phyloP scores from a whole-genome alignment of 1,140 invertebrate genomes.

The Procambarus virginalis region DNA sequence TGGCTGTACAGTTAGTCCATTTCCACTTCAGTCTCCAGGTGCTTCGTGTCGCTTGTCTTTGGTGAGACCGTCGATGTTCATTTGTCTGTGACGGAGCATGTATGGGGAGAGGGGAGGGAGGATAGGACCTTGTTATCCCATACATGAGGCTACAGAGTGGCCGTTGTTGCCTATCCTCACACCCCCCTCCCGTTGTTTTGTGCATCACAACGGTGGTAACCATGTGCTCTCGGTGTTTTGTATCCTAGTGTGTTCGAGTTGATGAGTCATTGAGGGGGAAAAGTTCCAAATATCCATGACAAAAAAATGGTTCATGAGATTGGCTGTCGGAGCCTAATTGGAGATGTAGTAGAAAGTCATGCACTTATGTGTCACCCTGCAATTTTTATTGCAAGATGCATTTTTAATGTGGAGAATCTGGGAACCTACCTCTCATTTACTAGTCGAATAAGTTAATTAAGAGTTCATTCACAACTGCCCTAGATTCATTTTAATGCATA shows the following conservation, averaged over 20 bases:
- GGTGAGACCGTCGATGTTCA: constrained; percentile 13
- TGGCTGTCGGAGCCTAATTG: background rate
- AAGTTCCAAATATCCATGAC: background rate
- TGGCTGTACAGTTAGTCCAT: constrained; percentile 31
- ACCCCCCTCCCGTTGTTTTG: background rate
- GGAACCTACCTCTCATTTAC: background rate
- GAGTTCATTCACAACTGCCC: background rate
- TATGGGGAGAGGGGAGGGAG: background rate
- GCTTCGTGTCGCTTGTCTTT: constrained; percentile 53
- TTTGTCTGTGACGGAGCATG: background rate
- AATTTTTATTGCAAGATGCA: background rate
- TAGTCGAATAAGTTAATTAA: constrained; percentile 3
- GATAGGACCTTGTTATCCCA: background rate
- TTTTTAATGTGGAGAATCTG: background rate
- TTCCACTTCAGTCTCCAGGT: constrained; percentile 41
- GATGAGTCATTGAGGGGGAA: background rate
- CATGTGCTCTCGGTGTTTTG: constrained; percentile 16
- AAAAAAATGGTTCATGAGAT: background rate
- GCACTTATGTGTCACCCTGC: background rate
- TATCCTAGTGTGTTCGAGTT: constrained; percentile 15
- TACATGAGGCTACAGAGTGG: background rate
- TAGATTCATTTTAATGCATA: background rate
- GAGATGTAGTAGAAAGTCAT: background rate
- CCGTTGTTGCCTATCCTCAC: background rate
- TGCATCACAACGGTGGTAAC: background rate